Base-by-base conservation (phyloP, 2,888 invertebrate genomes). In the Pristionchus exspectatus region DNA sequence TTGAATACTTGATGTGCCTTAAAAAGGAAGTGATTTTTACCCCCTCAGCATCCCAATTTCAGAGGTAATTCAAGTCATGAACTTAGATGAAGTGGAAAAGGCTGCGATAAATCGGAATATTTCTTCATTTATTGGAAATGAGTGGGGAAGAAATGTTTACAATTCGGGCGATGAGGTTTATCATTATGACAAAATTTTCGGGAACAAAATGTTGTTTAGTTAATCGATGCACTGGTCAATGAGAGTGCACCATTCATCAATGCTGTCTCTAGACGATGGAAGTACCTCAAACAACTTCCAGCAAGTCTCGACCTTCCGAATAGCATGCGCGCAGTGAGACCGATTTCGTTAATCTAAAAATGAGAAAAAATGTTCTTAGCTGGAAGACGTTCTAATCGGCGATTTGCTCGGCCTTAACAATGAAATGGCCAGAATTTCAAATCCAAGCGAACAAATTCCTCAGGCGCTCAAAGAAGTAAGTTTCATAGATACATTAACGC, bases 241-340 rank as follows among this genome's bases (percentile, higher is more conserved):
- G 66, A 66, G n/a, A 66, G 66, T 66, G 66, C 66, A n/a, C 66
- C 66, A n/a, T 66, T 66, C n/a, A 66, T 66, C n/a, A 66, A 66
- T 66, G n/a, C n/a, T n/a, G n/a, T n/a, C 24, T n/a, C n/a, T 4
- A 66, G n/a, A n/a, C 21, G 66, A 4, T n/a, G 21, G 66, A 66
- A 66, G 10, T 66, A n/a, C 66, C n/a, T 66, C n/a, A 66, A 66
- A 66, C 2, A n/a, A n/a, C 66, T 66, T 2, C 66, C 66, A 59
- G 12, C 24, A 24, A 59, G 18, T 14, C 18, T 21, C 59, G 24
- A 16, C 18, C 16, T 59, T 59, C 59, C 18, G n/a, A n/a, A n/a
- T 50, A n/a, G 63, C 63, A 50, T 50, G 44, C 44, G 44, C 9
- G 44, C 44, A 50, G 44, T 50, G 44, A 50, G 44, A 9, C 0